These are phyloP conservation scores for Agonopterix heracliana DNA, from an alignment of 2,888 invertebrate genomes.

Conservation along the genomic window DNA sequence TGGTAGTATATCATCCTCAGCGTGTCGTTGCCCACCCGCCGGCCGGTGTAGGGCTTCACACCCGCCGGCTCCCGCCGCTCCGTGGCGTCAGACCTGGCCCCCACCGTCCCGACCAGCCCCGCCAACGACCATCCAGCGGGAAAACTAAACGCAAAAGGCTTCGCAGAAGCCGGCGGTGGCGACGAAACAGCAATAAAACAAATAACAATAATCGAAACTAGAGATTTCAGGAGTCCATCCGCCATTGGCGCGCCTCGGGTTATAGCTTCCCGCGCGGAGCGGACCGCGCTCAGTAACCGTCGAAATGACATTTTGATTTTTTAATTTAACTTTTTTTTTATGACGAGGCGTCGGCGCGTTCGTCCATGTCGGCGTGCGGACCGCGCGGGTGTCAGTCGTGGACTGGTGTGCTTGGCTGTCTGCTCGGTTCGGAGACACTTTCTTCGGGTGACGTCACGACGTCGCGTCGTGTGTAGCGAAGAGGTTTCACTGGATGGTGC, in stretches of 20 bases:
- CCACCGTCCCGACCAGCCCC: constrained; percentile 58
- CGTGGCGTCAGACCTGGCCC: constrained; percentile 47
- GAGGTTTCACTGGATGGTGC: constrained; percentile 25
- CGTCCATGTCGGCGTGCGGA: constrained; percentile 38
- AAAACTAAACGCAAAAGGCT: constrained; percentile 65
- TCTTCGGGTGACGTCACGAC: constrained; percentile 35
- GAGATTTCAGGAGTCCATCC: constrained; percentile 56
- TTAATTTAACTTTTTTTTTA: constrained; percentile 16
- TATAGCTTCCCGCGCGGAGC: constrained; percentile 56
- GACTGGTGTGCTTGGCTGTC: constrained; percentile 29
- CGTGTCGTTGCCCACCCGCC: constrained; percentile 79
- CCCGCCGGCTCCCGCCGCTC: constrained; percentile 55
- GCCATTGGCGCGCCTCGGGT: constrained; percentile 58
- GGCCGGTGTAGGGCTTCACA: constrained; percentile 79
- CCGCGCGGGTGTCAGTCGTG: constrained; percentile 35
- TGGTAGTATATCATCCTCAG: constrained; percentile 85
- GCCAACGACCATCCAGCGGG: constrained; percentile 69
- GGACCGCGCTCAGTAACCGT: constrained; percentile 56
- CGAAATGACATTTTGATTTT: constrained; percentile 51
- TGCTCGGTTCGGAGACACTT: constrained; percentile 20
- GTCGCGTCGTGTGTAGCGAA: constrained; percentile 16
- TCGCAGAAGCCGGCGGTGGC: constrained; percentile 62
- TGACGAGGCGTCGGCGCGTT: constrained; percentile 17
- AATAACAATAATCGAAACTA: constrained; percentile 58
- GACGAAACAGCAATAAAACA: constrained; percentile 65